Evolutionary conservation across 2,113 vertebrate genomes (phyloP).

Genomic region (Tachysurus fulvidraco): DNA sequence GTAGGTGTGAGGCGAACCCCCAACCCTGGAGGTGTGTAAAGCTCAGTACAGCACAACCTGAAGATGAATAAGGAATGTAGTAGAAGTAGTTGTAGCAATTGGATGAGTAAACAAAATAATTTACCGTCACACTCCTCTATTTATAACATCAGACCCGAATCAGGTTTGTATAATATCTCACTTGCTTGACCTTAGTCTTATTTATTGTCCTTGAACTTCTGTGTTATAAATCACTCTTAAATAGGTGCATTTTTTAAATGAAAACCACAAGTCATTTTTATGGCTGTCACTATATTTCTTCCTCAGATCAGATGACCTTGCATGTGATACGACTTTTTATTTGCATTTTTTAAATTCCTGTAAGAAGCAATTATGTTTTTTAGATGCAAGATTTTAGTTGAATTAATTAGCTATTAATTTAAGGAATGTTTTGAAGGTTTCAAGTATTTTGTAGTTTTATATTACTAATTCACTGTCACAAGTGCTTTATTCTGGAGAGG

Average conservation of each 20-base stretch:
- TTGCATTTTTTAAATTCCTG: neutral
- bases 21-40: too few relatives aligned
- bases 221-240: neutral
- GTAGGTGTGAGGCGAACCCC: too few relatives aligned
- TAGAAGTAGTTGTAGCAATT: neutral
- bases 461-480: too few relatives aligned
- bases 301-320: neutral
- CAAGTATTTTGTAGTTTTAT: too few relatives aligned
- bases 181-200: neutral
- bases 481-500: neutral
- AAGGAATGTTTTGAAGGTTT: too few relatives aligned
- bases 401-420: too few relatives aligned
- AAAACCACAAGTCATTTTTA: neutral
- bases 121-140: neutral
- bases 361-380: too few relatives aligned
- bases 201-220: neutral
- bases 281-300: neutral
- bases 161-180: neutral
- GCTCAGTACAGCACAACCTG: neutral
- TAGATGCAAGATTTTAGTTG: too few relatives aligned
- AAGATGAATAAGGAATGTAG: neutral
- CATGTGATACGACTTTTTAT: neutral
- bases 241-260: neutral
- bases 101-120: neutral
- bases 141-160: neutral